phyloP scores from a whole-genome alignment of 1,140 invertebrate genomes.

The Coptotermes formosanus region DNA sequence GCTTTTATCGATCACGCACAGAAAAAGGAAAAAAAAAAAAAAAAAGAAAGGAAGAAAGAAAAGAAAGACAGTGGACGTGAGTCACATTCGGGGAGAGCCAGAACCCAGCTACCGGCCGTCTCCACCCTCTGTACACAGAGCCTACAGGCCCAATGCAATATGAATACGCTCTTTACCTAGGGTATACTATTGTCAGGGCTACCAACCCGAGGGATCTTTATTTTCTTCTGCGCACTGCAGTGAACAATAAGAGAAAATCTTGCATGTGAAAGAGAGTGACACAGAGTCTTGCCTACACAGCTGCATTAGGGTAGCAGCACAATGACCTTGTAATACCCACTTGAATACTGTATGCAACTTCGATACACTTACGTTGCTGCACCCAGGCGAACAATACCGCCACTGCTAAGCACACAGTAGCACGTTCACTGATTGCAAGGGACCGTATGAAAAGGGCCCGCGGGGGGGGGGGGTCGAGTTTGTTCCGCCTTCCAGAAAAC shows the following conservation, averaged over 20 bases:
- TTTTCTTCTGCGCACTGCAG: background rate
- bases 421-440: no score
- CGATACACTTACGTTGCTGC: background rate
- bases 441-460: no score
- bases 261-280: background rate
- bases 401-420: no score
- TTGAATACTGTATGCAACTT: background rate
- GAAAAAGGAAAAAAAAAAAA: background rate
- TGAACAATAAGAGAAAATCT: background rate
- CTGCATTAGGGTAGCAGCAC: background rate
- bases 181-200: background rate
- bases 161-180: background rate
- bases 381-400: no score
- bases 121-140: conserved; percentile 9
- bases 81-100: conserved; percentile 12
- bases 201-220: background rate
- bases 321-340: background rate
- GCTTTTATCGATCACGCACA: background rate
- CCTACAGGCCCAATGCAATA: background rate
- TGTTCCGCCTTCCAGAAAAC: no score
- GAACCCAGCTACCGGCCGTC: background rate
- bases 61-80: background rate
- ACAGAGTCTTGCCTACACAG: background rate
- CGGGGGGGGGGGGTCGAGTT: no score
- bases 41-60: background rate